These are phyloP conservation scores for Allacma fusca DNA, from an alignment of 2,888 invertebrate genomes.

Conservation along the genomic window DNA sequence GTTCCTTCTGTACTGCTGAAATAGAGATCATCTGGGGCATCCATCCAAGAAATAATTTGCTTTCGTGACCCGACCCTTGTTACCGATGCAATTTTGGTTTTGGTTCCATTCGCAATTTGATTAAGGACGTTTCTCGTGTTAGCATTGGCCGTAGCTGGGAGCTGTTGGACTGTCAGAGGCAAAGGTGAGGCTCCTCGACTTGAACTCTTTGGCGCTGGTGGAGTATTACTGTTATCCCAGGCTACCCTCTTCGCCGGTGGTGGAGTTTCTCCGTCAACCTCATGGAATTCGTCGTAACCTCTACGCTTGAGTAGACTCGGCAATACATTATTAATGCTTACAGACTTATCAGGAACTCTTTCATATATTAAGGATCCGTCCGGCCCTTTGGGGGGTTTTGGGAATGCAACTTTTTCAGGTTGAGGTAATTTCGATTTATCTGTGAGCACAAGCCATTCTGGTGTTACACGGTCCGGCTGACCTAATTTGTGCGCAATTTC, in stretches of 20 bases:
- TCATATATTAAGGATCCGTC: conserved; percentile 89
- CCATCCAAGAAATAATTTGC: conserved; percentile 97
- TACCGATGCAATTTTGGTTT: conserved; percentile 81
- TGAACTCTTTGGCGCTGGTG: conserved; percentile 52
- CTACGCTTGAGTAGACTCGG: conserved; percentile 79
- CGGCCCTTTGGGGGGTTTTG: conserved; percentile 88
- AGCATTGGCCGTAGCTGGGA: conserved; percentile 51
- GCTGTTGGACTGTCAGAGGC: conserved; percentile 52
- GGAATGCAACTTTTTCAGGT: conserved; percentile 83
- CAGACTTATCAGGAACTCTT: conserved; percentile 80
- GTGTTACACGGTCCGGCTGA: conserved; percentile 69
- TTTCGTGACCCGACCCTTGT: conserved; percentile 79
- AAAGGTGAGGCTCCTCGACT: conserved; percentile 63
- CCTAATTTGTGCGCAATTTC: conserved; percentile 68
- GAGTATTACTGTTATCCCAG: conserved; percentile 58
- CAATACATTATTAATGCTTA: conserved; percentile 65
- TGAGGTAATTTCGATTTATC: conserved; percentile 79
- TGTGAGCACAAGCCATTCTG: conserved; percentile 78
- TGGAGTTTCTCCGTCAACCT: conserved; percentile 73
- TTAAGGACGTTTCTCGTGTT: conserved; percentile 63
- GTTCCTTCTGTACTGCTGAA: conserved; percentile 89
- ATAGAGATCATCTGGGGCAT: conserved; percentile 96
- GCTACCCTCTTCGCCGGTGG: conserved; percentile 81
- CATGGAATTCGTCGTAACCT: conserved; percentile 88
- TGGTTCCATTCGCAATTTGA: conserved; percentile 75